Conservation (phyloP, 1,140 invertebrate species). For the Drosophila truncata region DNA sequence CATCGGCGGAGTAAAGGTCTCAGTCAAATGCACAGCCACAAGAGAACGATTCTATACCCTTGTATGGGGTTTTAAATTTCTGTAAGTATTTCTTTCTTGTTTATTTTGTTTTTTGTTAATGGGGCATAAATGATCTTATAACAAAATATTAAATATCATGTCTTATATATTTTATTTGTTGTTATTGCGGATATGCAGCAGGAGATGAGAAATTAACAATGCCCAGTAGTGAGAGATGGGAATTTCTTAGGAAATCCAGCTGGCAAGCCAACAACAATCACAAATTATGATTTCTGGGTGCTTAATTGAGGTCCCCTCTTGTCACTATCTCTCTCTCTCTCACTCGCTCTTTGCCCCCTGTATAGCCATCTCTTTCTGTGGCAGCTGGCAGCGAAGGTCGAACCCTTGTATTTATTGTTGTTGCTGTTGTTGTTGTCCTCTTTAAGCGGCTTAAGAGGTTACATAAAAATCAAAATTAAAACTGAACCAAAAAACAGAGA, state of each 20-base stretch:
- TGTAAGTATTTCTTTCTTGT: not conserved
- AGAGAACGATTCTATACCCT: slow-evolving; percentile 31
- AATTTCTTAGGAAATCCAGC: slow-evolving; percentile 51
- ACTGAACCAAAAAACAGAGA: slow-evolving; percentile 28
- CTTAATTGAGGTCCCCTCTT: slow-evolving; percentile 28
- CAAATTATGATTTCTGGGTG: slow-evolving; percentile 50
- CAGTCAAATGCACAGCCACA: slow-evolving; percentile 14
- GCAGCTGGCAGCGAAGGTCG: slow-evolving; percentile 39
- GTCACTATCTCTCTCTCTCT: not conserved
- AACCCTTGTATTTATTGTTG: not conserved
- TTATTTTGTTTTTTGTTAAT: not conserved
- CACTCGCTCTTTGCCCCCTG: not conserved
- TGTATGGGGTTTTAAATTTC: slow-evolving; percentile 19
- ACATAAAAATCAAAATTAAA: slow-evolving; percentile 46
- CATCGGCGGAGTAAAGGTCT: slow-evolving; percentile 45
- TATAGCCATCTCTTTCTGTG: slow-evolving; percentile 3
- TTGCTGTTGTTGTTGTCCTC: slow-evolving; percentile 18
- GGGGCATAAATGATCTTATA: not conserved
- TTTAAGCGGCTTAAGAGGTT: slow-evolving; percentile 54
- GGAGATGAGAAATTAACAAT: slow-evolving; percentile 18
- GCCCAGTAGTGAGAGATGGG: slow-evolving; percentile 8
- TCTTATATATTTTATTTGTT: slow-evolving; percentile 14
- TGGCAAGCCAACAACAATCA: slow-evolving; percentile 15
- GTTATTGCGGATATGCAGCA: slow-evolving; percentile 46
- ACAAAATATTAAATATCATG: not conserved